Conservation (phyloP, 2,113 vertebrate species). For the Phrynosoma platyrhinos region DNA sequence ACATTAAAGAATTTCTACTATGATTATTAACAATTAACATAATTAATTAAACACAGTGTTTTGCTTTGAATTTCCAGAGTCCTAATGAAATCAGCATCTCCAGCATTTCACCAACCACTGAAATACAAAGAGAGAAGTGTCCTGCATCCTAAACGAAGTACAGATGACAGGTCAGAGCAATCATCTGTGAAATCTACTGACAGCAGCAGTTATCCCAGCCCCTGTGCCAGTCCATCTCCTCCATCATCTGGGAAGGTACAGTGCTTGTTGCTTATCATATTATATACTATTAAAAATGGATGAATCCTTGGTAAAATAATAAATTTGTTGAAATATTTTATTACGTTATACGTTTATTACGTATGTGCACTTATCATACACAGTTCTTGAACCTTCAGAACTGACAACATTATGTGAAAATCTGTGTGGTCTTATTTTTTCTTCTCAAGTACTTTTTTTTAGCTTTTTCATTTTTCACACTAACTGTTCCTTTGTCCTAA, state of each 20-base stretch:
- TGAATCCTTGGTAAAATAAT: background rate
- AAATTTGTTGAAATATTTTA: background rate
- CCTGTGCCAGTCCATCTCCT: conserved; percentile 78
- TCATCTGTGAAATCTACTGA: conserved; percentile 79
- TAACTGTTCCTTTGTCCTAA: background rate
- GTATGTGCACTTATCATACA: background rate
- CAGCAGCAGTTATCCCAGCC: conserved; percentile 75
- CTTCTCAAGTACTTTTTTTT: background rate
- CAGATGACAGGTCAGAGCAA: conserved; percentile 76
- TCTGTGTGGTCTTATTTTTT: background rate
- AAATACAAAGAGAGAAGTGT: conserved; percentile 75
- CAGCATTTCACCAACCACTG: conserved; percentile 70
- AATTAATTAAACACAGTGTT: background rate
- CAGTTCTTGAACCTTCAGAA: no score
- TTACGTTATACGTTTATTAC: no score
- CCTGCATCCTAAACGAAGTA: conserved; percentile 67
- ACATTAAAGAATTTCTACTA: background rate
- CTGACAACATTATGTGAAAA: background rate
- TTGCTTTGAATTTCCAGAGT: conserved; percentile 60
- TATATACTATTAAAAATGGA: background rate
- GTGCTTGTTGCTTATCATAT: background rate
- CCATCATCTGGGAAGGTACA: conserved; percentile 82
- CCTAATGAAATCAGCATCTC: conserved; percentile 67
- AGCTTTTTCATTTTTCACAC: background rate
- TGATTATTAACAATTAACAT: background rate